Percentiles rank a stretch among this genome's conserved stretches.
Evolutionary conservation across 2,888 invertebrate genomes (phyloP).

Genomic region (Rhabditoides inermis): DNA sequence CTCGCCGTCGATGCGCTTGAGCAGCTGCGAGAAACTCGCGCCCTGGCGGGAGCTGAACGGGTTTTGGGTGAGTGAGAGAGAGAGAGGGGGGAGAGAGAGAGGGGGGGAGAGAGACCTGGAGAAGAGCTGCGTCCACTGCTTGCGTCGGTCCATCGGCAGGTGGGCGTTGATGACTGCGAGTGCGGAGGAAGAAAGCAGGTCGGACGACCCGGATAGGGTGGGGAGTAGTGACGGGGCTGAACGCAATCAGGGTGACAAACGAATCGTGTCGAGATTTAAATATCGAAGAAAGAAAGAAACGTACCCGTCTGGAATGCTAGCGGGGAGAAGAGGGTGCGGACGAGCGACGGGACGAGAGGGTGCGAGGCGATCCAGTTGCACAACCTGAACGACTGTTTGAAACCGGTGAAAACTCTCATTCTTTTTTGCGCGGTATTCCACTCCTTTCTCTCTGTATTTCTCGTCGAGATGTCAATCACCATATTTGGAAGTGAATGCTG

Average conservation of each 20-base stretch:
- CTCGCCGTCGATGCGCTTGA: slow-evolving; percentile 20
- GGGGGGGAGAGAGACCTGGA: slow-evolving; percentile 14
- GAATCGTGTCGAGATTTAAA: neutral
- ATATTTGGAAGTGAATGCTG: too few relatives aligned
- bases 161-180: slow-evolving; percentile 16
- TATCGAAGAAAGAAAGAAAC: too few relatives aligned
- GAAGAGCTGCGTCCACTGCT: slow-evolving; percentile 32
- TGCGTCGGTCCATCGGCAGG: slow-evolving; percentile 26
- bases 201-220: too few relatives aligned
- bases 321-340: neutral
- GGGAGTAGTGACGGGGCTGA: neutral
- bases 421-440: too few relatives aligned
- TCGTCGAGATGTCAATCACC: too few relatives aligned
- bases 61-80: neutral
- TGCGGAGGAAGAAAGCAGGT: slow-evolving; percentile 3
- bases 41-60: slow-evolving; percentile 27
- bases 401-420: too few relatives aligned
- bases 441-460: too few relatives aligned
- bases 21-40: slow-evolving; percentile 31
- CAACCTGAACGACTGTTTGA: too few relatives aligned
- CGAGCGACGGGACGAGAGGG: too few relatives aligned
- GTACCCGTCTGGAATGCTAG: too few relatives aligned
- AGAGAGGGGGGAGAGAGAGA: neutral
- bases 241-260: neutral
- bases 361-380: too few relatives aligned